phyloP scores from a whole-genome alignment of 2,888 invertebrate genomes.

The Andrena chrysosceles region DNA sequence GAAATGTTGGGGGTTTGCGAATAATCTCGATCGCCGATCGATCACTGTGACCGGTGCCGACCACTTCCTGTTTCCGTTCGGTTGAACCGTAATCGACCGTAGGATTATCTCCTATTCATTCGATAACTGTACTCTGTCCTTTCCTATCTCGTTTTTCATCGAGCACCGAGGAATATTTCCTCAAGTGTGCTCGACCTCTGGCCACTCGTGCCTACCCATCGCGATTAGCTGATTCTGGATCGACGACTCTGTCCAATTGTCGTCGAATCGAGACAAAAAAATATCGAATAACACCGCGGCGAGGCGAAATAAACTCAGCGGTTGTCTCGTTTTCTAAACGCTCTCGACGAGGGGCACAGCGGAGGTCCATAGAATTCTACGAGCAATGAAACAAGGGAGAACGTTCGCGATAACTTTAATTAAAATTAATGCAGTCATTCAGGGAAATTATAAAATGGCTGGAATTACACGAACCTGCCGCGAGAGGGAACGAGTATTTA shows the following conservation, averaged over 20 bases:
- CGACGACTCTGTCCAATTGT: neutral
- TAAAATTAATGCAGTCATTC: slow-evolving; percentile 8
- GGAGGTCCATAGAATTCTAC: neutral
- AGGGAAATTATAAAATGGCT: slow-evolving; percentile 3
- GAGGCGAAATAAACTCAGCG: neutral
- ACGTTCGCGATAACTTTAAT: neutral
- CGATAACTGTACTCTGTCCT: slow-evolving; percentile 25
- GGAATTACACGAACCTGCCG: neutral
- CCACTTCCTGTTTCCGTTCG: slow-evolving; percentile 59
- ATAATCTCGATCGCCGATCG: slow-evolving; percentile 31
- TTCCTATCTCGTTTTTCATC: slow-evolving; percentile 4
- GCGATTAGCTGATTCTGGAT: neutral
- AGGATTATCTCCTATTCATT: slow-evolving; percentile 43
- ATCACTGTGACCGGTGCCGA: slow-evolving; percentile 40
- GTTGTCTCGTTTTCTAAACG: neutral
- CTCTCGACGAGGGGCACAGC: neutral
- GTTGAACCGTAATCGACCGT: slow-evolving; percentile 51
- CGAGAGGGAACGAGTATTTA: neutral
- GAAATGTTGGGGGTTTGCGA: slow-evolving; percentile 11
- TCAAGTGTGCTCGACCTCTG: neutral
- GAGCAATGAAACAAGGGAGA: too few species aligned
- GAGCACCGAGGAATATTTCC: neutral
- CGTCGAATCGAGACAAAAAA: neutral
- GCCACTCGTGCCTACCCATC: neutral
- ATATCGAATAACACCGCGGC: neutral